Evolutionary conservation across 2,797 vertebrate genomes (phyloP).

Genomic region (Furcifer pardalis): DNA sequence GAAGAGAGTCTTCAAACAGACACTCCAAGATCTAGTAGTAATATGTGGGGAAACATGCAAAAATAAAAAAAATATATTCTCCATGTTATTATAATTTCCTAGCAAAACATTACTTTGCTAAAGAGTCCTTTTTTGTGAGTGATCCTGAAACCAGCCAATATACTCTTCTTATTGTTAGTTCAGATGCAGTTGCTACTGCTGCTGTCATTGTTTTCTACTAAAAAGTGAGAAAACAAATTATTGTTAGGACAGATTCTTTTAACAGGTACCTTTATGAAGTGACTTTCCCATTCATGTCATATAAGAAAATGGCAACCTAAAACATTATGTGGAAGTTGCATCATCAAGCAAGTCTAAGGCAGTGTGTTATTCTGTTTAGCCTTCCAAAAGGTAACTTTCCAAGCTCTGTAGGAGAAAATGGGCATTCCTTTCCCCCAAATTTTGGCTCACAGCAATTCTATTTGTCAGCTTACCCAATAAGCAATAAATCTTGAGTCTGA

Average conservation of each 20-base stretch:
- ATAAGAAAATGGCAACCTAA: constrained; percentile 10
- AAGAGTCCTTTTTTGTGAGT: constrained; percentile 45
- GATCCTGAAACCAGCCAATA: constrained; percentile 36
- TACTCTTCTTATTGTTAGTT: constrained; percentile 59
- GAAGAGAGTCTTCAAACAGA: constrained; percentile 24
- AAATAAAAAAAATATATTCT: constrained; percentile 4
- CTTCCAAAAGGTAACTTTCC: background rate
- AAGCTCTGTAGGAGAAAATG: background rate
- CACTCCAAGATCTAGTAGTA: constrained; percentile 20
- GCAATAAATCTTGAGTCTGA: background rate
- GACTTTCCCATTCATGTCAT: constrained; percentile 25
- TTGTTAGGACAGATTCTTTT: background rate
- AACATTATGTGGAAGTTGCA: constrained; percentile 43
- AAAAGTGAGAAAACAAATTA: background rate
- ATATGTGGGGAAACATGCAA: constrained; percentile 3
- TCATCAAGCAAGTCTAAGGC: constrained; percentile 36
- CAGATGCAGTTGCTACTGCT: constrained; percentile 53
- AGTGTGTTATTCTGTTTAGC: background rate
- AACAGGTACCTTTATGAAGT: constrained; percentile 27
- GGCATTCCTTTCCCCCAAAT: background rate
- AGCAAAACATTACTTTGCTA: constrained; percentile 54
- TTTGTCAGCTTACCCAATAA: background rate
- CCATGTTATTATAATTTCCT: constrained; percentile 19
- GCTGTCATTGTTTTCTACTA: background rate
- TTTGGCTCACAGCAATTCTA: background rate